Evolutionary conservation across 2,888 invertebrate genomes (phyloP).

Genomic region (Pristionchus maxplancki): DNA sequence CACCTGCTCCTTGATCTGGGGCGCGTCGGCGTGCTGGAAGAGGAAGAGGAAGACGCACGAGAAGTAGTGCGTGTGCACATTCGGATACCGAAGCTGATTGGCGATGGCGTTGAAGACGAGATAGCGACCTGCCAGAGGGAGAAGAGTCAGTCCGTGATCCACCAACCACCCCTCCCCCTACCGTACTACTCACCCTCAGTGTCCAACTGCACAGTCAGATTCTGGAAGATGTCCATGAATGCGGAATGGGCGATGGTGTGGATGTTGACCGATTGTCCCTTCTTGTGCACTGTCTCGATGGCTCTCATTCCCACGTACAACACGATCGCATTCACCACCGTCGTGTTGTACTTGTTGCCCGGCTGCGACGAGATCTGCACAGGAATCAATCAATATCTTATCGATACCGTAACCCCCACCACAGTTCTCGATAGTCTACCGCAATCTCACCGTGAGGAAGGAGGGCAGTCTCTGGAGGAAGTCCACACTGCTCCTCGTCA

Average conservation of each 20-base stretch:
- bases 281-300: constrained; percentile 40
- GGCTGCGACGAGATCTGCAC: constrained; percentile 81
- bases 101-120: constrained; percentile 98
- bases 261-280: constrained; percentile 94
- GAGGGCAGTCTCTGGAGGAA: constrained; percentile 80
- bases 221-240: constrained; percentile 99
- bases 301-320: constrained; percentile 91
- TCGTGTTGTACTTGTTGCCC: constrained; percentile 94
- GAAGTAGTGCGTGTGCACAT: constrained; percentile 99
- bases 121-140: constrained; percentile 83
- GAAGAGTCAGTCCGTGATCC: background rate
- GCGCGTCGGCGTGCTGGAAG: constrained; percentile 92
- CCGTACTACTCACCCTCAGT: constrained; percentile 87
- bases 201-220: constrained; percentile 96
- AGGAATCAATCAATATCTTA: constrained; percentile 7
- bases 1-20: constrained; percentile 95
- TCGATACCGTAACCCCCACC: background rate
- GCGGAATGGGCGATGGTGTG: constrained; percentile 98
- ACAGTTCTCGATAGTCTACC: background rate
- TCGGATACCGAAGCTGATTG: constrained; percentile 98
- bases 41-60: constrained; percentile 96
- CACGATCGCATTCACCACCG: constrained; percentile 96
- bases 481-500: constrained; percentile 81
- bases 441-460: constrained; percentile 77
- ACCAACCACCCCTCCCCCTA: background rate